Base-by-base conservation (phyloP, 1,140 invertebrate species). In the Anastrepha obliqua region DNA sequence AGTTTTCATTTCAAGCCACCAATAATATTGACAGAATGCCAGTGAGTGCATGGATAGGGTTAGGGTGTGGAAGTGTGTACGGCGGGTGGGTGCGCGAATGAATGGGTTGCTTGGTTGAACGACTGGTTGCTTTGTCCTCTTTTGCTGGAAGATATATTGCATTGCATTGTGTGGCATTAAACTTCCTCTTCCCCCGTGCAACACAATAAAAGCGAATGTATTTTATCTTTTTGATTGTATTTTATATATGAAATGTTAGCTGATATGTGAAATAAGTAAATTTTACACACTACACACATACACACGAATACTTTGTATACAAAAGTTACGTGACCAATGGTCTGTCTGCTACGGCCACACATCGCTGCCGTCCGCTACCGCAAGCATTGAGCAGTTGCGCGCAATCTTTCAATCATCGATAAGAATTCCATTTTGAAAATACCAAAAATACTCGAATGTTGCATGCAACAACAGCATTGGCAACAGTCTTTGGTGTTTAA, bases 331-430 rank as follows among this genome's bases (percentile, higher is more conserved):
- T 81, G 74, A 81, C 74, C 74, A 81, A 55, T 81, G 74, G 74
- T 81, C 74, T 55, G 17, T 20, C n/a, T 20, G 47, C 17, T 81
- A 58, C 47, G 17, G 11, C 9, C 65, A 67, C 65, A 67, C 20
- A 64, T 8, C 1, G 6, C 7, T 20, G 3, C 17, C 62, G 20
- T 64, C 3, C 9, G 64, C 64, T 44, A 17, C 44, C 67, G 15
- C 74, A 81, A 81, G 51, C 51, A 47, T 81, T 81, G 74, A 29
- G 47, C 47, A 81, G 74, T 81, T 47, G 74, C 74, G 70, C 70
- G 74, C 74, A 81, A 81, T 81, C 74, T 81, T 81, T 81, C 74
- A 81, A 81, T 81, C 74, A 81, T 81, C 74, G 74, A 81, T 81
- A 81, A 81, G 74, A 81, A 81, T 81, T 81, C 55, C 74, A 81